phyloP scores from a whole-genome alignment of 2,113 vertebrate species.

The Pteruthius melanotis region DNA sequence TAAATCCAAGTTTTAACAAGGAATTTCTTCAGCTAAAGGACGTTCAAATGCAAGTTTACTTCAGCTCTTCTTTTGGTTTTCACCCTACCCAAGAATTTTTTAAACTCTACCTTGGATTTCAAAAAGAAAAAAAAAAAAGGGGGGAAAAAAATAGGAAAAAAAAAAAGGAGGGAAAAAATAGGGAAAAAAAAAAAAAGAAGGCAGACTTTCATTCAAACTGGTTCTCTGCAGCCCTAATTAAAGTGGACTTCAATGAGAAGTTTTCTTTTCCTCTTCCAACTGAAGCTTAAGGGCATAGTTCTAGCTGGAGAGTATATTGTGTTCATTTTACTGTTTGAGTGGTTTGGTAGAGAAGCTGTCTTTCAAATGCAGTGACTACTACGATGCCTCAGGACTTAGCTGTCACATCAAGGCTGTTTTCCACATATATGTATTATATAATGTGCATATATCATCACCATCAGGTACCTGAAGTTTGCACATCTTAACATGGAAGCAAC shows the following conservation, averaged over 20 bases:
- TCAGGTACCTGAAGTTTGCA: constrained; percentile 56
- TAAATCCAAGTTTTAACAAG: constrained; percentile 43
- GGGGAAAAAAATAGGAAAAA: too few species aligned
- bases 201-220: constrained; percentile 19
- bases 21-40: constrained; percentile 42
- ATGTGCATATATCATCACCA: constrained; percentile 7
- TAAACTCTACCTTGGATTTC: constrained; percentile 39
- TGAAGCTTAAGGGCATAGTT: constrained; percentile 68
- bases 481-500: constrained; percentile 28
- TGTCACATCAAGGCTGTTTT: constrained; percentile 72
- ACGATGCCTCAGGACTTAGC: constrained; percentile 58
- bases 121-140: not conserved
- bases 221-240: constrained; percentile 74
- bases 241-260: constrained; percentile 71
- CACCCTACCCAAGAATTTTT: constrained; percentile 32
- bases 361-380: constrained; percentile 64
- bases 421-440: constrained; percentile 42
- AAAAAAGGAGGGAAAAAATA: not conserved
- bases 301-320: constrained; percentile 70
- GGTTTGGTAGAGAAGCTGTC: constrained; percentile 66
- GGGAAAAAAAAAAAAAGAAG: not conserved
- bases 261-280: constrained; percentile 66
- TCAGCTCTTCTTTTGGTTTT: constrained; percentile 33
- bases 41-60: constrained; percentile 28
- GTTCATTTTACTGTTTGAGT: constrained; percentile 74